phyloP scores from a whole-genome alignment of 2,888 invertebrate genomes.

The Chrysotoxum bicinctum region DNA sequence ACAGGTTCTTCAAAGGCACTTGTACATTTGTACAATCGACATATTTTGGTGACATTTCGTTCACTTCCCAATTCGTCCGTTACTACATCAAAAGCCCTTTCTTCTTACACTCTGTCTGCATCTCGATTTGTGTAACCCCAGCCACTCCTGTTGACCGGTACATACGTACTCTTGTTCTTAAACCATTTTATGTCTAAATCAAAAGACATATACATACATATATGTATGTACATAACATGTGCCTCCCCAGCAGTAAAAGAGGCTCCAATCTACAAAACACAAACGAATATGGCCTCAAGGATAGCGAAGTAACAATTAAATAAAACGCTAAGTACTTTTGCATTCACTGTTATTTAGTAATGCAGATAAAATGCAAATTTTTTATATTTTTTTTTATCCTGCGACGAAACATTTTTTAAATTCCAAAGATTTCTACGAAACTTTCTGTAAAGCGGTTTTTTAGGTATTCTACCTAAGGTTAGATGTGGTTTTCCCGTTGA shows the following conservation, averaged over 20 bases:
- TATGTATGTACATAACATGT: too few species aligned
- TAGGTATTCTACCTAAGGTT: background rate
- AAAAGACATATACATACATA: background rate
- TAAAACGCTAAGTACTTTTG: constrained; percentile 39
- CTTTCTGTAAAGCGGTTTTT: constrained; percentile 18
- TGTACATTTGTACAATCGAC: too few species aligned
- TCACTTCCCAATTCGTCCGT: too few species aligned
- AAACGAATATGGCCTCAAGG: constrained; percentile 4
- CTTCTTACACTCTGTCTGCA: background rate
- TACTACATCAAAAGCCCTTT: too few species aligned
- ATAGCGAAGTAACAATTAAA: constrained; percentile 45
- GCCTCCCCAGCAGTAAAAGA: background rate
- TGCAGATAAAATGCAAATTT: constrained; percentile 49
- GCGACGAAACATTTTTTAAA: constrained; percentile 54
- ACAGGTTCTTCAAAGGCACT: too few species aligned
- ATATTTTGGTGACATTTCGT: too few species aligned
- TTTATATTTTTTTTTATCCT: background rate
- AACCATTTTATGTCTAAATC: constrained; percentile 23
- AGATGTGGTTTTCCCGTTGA: constrained; percentile 47
- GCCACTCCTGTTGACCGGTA: constrained; percentile 30
- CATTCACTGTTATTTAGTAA: constrained; percentile 52
- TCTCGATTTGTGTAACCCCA: constrained; percentile 28
- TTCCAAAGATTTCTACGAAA: constrained; percentile 57
- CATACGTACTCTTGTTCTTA: constrained; percentile 21
- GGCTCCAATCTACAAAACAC: background rate